Percentiles rank a stretch among this genome's conserved stretches.
Conservation (phyloP, 2,888 invertebrate genomes). For the Strigamia crassipes region DNA sequence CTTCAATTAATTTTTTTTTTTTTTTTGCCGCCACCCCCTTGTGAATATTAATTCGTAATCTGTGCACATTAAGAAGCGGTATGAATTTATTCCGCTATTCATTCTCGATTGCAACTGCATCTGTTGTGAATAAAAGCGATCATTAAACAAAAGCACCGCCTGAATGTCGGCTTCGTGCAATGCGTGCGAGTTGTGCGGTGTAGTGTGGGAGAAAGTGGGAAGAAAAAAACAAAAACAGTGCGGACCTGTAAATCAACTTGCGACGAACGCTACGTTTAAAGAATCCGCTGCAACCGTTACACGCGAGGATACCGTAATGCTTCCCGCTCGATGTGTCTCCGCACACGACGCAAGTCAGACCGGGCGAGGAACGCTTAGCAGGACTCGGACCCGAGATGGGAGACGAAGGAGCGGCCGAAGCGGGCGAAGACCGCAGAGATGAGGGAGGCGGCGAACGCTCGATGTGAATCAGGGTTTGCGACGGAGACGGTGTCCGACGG, state of each 20-base stretch:
- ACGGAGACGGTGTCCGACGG: conserved; percentile 15
- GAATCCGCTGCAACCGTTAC: conserved; percentile 99
- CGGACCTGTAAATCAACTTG: conserved; percentile 93
- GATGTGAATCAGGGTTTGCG: conserved; percentile 14
- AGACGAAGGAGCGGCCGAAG: conserved; percentile 44
- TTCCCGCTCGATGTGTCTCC: conserved; percentile 97
- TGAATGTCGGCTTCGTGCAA: neutral
- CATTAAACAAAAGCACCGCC: neutral
- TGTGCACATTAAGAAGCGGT: neutral
- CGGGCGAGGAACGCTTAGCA: conserved; percentile 61
- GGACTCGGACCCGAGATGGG: conserved; percentile 47
- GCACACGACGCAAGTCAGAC: conserved; percentile 92
- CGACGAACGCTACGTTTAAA: conserved; percentile 95
- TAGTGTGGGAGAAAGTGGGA: neutral
- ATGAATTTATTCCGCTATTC: neutral
- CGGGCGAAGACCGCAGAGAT: neutral
- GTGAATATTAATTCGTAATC: neutral
- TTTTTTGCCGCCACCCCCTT: neutral
- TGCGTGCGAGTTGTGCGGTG: neutral
- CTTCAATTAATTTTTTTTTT: neutral
- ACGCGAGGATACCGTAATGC: conserved; percentile 96
- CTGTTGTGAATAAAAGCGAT: neutral
- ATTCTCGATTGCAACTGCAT: neutral
- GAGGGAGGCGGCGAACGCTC: conserved; percentile 17
- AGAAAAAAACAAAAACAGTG: conserved; percentile 45